Conservation (phyloP, 2,113 vertebrate genomes). For the Hyperopisus bebe region DNA sequence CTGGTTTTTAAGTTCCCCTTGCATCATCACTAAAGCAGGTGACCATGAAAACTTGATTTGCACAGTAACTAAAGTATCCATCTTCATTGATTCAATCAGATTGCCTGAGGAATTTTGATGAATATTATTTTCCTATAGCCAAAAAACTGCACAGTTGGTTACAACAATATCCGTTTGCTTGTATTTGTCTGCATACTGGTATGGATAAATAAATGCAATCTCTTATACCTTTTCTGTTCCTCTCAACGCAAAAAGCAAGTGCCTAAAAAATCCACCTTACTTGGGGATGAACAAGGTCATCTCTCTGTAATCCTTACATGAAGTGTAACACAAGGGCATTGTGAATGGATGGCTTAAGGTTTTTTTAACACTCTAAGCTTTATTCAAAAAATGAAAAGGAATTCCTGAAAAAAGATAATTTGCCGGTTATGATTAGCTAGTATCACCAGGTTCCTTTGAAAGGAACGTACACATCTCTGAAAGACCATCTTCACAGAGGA, state of each 20-base stretch:
- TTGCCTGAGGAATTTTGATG: neutral
- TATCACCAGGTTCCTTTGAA: neutral
- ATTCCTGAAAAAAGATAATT: neutral
- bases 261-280: neutral
- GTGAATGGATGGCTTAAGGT: neutral
- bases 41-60: neutral
- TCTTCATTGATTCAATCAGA: neutral
- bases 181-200: neutral
- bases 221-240: neutral
- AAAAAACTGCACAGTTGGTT: neutral
- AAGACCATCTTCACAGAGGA: neutral
- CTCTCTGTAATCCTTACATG: neutral
- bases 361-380: neutral
- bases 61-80: neutral
- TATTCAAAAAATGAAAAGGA: neutral
- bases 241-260: neutral
- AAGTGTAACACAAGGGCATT: neutral
- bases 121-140: neutral
- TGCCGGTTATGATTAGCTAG: neutral
- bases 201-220: neutral
- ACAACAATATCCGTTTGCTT: neutral
- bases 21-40: neutral
- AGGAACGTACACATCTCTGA: neutral
- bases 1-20: neutral
- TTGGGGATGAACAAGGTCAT: neutral